Evolutionary conservation across 1,140 invertebrate species (phyloP).

Genomic region (Lethrus apterus): DNA sequence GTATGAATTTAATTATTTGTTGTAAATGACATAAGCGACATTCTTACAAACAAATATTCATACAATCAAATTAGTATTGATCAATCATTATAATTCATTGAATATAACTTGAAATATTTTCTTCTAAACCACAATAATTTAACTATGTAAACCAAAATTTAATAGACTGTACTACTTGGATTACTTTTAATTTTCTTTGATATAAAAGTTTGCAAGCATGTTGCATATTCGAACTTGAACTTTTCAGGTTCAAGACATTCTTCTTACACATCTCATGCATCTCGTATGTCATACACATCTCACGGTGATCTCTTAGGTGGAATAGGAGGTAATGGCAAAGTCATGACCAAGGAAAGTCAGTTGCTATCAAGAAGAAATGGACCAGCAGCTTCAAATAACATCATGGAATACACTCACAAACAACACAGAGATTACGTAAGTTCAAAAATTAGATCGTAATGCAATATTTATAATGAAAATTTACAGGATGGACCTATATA

Average conservation of each 20-base stretch:
- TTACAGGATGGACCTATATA: slow-evolving; percentile 38
- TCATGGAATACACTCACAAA: not conserved
- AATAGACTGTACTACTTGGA: too few species aligned
- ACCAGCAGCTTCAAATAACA: slow-evolving; percentile 47
- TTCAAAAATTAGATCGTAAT: slow-evolving; percentile 19
- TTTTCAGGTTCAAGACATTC: slow-evolving; percentile 74
- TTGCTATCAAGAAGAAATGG: slow-evolving; percentile 64
- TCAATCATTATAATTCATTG: too few species aligned
- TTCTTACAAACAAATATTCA: too few species aligned
- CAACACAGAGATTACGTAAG: slow-evolving; percentile 59
- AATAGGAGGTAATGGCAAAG: slow-evolving; percentile 55
- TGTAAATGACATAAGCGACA: too few species aligned
- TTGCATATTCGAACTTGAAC: too few species aligned
- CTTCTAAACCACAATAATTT: too few species aligned
- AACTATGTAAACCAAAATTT: too few species aligned
- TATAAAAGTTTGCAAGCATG: too few species aligned
- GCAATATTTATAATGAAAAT: not conserved
- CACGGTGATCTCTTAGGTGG: slow-evolving; percentile 81
- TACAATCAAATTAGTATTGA: too few species aligned
- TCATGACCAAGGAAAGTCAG: slow-evolving; percentile 77
- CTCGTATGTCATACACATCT: slow-evolving; percentile 85
- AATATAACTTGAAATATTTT: too few species aligned
- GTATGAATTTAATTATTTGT: not conserved
- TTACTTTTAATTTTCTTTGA: too few species aligned
- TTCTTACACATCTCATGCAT: slow-evolving; percentile 90